Base-by-base conservation (phyloP, 2,113 vertebrate genomes). In the Sinocyclocheilus anshuiensis region DNA sequence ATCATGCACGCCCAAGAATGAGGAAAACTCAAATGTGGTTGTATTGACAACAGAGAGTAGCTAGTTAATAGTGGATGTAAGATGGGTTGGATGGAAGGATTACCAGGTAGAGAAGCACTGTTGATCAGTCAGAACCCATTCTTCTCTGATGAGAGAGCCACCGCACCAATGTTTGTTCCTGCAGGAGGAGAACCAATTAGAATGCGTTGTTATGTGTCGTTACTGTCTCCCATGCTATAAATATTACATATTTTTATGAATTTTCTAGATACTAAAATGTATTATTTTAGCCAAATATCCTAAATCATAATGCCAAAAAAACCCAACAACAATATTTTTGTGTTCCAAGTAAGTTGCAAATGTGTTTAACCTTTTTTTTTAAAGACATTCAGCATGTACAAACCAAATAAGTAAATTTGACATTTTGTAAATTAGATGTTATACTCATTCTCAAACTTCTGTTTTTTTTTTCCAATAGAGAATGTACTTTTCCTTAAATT, bases 101-200 rank as follows among this genome's bases (percentile, higher is more conserved):
- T 97, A 99, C 98, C 97, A 95, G 90, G 97, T 97, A 83, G 96
- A 97, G 89, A 99, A 99, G 91, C 98, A 99, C 71, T 99, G 97
- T 29, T 97, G 96, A 87, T 97, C 97, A 0, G 98, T 98, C 88
- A 99, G 93, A 92, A 99, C 95, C 98, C 98, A 99, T 67, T 97
- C 95, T 87, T 98, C 97, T 88, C 97, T 95, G 93, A 99, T 95
- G 90, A 99, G 89, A 36, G 98, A 96, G 81, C 98, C 98, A 77
- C 98, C 97, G n/a, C 98, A 99, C 93, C 97, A 94, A 94, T 99
- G 97, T 83, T 92, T 94, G 90, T 95, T 96, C 91, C 97, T 98
- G 63, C 36, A 55, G 77, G 53, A 15, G 76, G 33, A 78, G 18
- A 85, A 82, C 20, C 13, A 72, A 29, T 71, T 9, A 84, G 24